Percentiles rank a stretch among this genome's conserved stretches.
These are phyloP conservation scores for Crotalus horridus DNA, from an alignment of 2,113 vertebrate species.

Conservation along the genomic window DNA sequence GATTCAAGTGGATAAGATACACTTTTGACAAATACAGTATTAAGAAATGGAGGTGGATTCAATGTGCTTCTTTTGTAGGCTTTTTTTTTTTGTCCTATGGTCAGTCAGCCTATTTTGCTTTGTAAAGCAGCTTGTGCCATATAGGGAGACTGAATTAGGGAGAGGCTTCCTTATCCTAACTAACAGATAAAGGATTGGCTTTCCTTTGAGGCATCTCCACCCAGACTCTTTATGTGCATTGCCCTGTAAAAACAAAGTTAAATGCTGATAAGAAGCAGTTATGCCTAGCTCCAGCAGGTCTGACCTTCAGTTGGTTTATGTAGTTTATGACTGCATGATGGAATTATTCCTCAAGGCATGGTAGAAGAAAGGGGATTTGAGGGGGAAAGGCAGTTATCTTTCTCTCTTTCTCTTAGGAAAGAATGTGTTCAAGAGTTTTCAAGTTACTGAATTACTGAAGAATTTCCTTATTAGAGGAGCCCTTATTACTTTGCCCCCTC, in stretches of 20 bases:
- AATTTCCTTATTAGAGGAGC: background rate
- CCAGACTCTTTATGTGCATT: background rate
- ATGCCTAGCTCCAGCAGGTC: background rate
- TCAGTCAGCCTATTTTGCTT: background rate
- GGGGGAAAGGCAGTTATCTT: background rate
- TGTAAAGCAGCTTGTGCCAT: background rate
- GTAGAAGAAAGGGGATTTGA: background rate
- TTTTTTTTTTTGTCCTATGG: background rate
- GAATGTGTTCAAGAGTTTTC: background rate
- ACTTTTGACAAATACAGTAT: background rate
- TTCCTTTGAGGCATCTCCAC: slow-evolving; percentile 1
- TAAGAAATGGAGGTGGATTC: background rate
- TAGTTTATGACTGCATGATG: background rate
- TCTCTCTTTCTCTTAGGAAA: no score
- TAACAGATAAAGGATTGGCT: background rate
- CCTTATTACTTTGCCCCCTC: background rate
- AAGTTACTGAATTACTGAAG: background rate
- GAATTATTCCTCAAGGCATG: background rate
- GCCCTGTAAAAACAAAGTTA: background rate
- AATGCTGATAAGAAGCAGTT: background rate
- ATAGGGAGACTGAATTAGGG: background rate
- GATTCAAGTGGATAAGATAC: background rate
- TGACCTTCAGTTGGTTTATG: background rate
- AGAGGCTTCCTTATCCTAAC: background rate
- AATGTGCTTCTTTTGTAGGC: background rate